These are phyloP conservation scores for Cyaniris semiargus DNA, from an alignment of 2,888 invertebrate species.

Conservation along the genomic window DNA sequence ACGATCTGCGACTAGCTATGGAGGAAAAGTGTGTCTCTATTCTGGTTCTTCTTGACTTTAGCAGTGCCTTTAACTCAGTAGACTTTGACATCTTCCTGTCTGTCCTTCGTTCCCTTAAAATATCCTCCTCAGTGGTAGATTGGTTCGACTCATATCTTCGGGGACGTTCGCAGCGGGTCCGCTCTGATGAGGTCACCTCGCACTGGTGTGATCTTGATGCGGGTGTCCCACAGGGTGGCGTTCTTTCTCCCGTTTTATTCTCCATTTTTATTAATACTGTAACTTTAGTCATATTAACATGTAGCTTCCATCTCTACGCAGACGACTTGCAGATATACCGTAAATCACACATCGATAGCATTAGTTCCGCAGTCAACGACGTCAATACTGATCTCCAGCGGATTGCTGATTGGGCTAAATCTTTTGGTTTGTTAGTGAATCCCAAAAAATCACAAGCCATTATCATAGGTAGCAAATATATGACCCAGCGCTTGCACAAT, in stretches of 20 bases:
- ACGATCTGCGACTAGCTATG: too few relatives aligned
- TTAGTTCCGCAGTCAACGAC: not conserved
- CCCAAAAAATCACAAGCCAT: not conserved
- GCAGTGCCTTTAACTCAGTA: too few relatives aligned
- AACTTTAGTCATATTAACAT: not conserved
- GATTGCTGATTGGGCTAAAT: not conserved
- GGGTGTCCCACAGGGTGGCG: not conserved
- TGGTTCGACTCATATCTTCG: too few relatives aligned
- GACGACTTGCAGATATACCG: not conserved
- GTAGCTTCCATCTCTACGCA: not conserved
- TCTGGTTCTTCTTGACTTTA: too few relatives aligned
- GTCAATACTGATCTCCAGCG: not conserved
- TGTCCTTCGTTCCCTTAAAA: too few relatives aligned
- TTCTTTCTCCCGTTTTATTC: not conserved
- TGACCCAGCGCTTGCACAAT: too few relatives aligned
- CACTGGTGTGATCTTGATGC: not conserved
- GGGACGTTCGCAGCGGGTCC: conserved; percentile 1
- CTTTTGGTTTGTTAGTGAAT: conserved; percentile 6
- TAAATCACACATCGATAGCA: not conserved
- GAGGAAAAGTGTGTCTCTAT: too few relatives aligned
- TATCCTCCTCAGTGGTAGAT: too few relatives aligned
- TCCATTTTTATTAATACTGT: not conserved
- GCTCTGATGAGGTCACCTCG: not conserved
- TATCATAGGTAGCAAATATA: not conserved
- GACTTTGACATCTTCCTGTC: too few relatives aligned